A percentile compares a stretch with the other conserved stretches of the same genome.
These are phyloP conservation scores for Odontocerum albicorne DNA, from an alignment of 2,888 invertebrate genomes.

Conservation along the genomic window DNA sequence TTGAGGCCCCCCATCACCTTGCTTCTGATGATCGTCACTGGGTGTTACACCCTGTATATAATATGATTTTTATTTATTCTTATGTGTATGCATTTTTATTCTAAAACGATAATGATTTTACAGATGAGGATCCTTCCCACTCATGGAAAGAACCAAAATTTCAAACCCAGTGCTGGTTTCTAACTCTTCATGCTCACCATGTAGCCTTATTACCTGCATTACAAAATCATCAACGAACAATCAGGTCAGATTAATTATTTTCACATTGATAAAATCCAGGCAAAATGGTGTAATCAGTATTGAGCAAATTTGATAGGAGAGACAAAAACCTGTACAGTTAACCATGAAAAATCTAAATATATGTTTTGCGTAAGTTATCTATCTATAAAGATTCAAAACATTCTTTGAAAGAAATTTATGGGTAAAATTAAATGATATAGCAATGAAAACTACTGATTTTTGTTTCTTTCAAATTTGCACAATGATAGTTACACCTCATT, in stretches of 20 bases:
- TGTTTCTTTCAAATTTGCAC: no score
- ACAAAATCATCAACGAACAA: constrained; percentile 65
- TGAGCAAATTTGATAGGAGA: no score
- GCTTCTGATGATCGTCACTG: background rate
- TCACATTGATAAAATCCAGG: no score
- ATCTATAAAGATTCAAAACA: no score
- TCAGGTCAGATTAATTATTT: constrained; percentile 50
- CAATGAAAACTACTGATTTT: no score
- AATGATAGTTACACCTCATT: no score
- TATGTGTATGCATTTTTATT: background rate
- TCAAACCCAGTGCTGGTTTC: constrained; percentile 96
- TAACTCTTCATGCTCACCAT: constrained; percentile 93
- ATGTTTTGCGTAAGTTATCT: no score
- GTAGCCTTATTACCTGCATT: constrained; percentile 87
- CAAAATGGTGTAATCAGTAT: no score
- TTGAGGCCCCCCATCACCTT: background rate
- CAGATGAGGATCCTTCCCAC: constrained; percentile 56
- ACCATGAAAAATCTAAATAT: no score
- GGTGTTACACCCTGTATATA: background rate
- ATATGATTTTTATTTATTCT: background rate
- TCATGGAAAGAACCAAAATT: constrained; percentile 84
- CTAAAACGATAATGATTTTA: constrained; percentile 25
- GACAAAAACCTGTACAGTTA: no score
- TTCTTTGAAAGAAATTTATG: no score
- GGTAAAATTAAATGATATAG: no score